phyloP scores from a whole-genome alignment of 2,113 vertebrate species.

The Myanophis thanlyinensis region DNA sequence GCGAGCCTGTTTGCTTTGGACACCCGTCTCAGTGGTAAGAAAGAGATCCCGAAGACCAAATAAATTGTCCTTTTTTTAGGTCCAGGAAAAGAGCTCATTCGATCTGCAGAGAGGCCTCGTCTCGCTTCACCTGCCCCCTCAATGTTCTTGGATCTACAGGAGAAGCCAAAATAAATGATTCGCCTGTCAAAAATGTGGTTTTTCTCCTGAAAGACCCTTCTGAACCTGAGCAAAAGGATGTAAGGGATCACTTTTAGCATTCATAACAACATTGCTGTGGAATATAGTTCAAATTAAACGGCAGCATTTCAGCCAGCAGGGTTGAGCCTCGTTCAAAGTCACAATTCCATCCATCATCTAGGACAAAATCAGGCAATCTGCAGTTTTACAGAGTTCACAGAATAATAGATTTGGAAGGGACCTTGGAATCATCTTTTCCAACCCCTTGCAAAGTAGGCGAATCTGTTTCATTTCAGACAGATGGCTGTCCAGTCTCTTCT shows the following conservation, averaged over 20 bases:
- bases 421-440: neutral
- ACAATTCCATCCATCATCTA: neutral
- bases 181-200: slow-evolving; percentile 54
- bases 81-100: slow-evolving; percentile 45
- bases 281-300: slow-evolving; percentile 29
- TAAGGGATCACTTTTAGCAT: slow-evolving; percentile 51
- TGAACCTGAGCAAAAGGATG: slow-evolving; percentile 48
- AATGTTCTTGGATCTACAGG: slow-evolving; percentile 49
- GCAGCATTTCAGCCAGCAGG: neutral
- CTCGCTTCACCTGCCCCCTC: neutral
- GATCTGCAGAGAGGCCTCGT: neutral
- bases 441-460: neutral
- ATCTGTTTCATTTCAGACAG: neutral
- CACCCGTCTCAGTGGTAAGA: slow-evolving; percentile 43
- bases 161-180: slow-evolving; percentile 54
- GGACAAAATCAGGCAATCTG: neutral
- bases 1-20: slow-evolving; percentile 39
- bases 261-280: slow-evolving; percentile 53
- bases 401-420: neutral
- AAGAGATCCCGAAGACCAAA: slow-evolving; percentile 45
- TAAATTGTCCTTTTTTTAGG: neutral
- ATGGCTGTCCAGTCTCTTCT: neutral
- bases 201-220: slow-evolving; percentile 50
- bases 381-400: neutral
- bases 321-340: neutral